Evolutionary conservation across 2,797 vertebrate species (phyloP), one percentile per base, ranked within the genome.

Genomic region (Lithobates sylvaticus): DNA sequence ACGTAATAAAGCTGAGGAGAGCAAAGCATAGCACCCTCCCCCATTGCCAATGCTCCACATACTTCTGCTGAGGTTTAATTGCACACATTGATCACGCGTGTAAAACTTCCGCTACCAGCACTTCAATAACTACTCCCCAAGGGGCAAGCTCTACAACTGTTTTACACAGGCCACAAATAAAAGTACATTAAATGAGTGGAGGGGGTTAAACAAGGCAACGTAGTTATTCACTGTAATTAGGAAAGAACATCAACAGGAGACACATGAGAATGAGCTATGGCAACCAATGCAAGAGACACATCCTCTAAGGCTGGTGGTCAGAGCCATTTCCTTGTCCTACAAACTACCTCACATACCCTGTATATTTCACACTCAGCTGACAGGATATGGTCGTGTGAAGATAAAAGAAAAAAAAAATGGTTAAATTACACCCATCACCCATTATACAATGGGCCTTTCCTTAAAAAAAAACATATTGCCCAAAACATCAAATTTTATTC

Each of bases 41-140:
- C 50, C 83, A 36, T 67, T 61, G 23, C 27, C 74, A 75, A 36
- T 0, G 1, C 0, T 10, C 50, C 68, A 65, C 68, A 78, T 42
- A 21, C 21, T 54, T 18, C 47, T 23, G 3, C 72, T 32, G 23
- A 18, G 10, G 44, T 54, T 50, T 78, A 65, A 72, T 84, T 78
- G 68, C 83, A 72, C 36, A 65, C 69, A 84, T 84, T 65, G 68
- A 84, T 84, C 75, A 71, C 39, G 73, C 18, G 50, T 15, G 50
- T 42, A 27, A 44, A 34, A 0, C 2, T 7, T 32, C 39, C 3
- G 16, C 47, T 10, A 23, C 12, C 68, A 10, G 3, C 36, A 64
- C 50, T 61, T 42, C 54, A 67, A 50, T 83, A 47, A 61, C 47
- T 84, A 8, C 73, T 78, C 83, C 50, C 76, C 21, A 50, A 47